Evolutionary conservation across 2,888 invertebrate genomes (phyloP), one percentile per base, ranked within the genome.

Genomic region (Campaea margaritaria): DNA sequence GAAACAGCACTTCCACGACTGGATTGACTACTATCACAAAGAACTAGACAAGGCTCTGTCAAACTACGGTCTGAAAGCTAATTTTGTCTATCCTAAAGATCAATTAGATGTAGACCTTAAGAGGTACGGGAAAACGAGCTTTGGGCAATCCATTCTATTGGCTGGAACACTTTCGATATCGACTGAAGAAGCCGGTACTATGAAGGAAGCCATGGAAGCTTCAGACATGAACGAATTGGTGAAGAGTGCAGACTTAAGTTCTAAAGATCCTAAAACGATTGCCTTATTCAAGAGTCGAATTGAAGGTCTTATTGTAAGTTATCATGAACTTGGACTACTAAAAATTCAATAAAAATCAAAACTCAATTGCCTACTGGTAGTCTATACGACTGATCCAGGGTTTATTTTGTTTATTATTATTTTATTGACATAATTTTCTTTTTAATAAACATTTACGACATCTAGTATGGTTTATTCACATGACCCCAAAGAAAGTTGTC

Each of bases 11-110:
- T 79, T 67, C 38, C 13, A 69, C 11, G 72, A 76, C 0, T 77
- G 76, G 77, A 64, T 79, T 0, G 75, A 75, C 11, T 70, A 67
- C 34, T 79, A 79, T 42, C 72, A 82, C 41, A 50, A 62, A 2
- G 64, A 69, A 59, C 57, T 81, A 28, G 74, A 74, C 8, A 67
- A 71, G 39, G 61, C 64, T 16, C 62, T 82, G 13, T 46, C 54
- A 0, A 58, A 72, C 28, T 69, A 67, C 43, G 73, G 68, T 0
- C 62, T 80, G 0, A 75, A 78, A 61, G 68, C 66, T 0, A 72
- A 69, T 44, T 55, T 41, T 2, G 46, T 75, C 0, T 80, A 73
- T 48, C 67, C 79, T 0, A 75, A 55, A 65, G 75, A 78, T 2
- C 68, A 74, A 47, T 59, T 80, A 0, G 71, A 77, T 13, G 68